These are phyloP conservation scores for Leptopilina syphax DNA, from an alignment of 2,888 invertebrate species.

Conservation along the genomic window DNA sequence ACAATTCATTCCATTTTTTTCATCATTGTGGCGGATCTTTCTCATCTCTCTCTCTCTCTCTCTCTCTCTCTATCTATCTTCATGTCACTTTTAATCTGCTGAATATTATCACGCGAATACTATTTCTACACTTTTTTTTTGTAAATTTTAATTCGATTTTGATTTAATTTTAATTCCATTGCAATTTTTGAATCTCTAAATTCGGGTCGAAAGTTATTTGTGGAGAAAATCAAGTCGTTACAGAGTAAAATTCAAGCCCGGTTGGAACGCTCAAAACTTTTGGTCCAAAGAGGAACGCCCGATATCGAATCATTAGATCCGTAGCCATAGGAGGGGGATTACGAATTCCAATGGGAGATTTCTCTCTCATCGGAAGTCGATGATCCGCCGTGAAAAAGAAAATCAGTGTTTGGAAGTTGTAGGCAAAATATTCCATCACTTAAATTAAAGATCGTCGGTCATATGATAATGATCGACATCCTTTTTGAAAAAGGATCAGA, in stretches of 20 bases:
- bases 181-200: constrained; percentile 21
- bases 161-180: not conserved
- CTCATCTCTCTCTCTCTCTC: constrained; percentile 46
- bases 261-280: constrained; percentile 91
- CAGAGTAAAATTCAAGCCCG: constrained; percentile 93
- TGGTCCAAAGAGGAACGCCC: constrained; percentile 92
- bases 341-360: constrained; percentile 42
- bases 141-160: too few relatives aligned
- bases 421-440: constrained; percentile 28
- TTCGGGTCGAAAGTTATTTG: constrained; percentile 82
- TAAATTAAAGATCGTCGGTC: constrained; percentile 27
- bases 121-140: not conserved
- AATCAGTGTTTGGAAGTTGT: constrained; percentile 2
- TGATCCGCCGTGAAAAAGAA: not conserved
- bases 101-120: constrained; percentile 16
- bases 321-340: constrained; percentile 47
- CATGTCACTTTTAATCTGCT: constrained; percentile 39
- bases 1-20: constrained; percentile 44
- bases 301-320: constrained; percentile 86
- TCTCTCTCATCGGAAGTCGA: constrained; percentile 40
- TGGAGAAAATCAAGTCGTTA: constrained; percentile 90
- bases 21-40: constrained; percentile 44
- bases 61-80: constrained; percentile 55
- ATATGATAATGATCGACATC: not conserved
- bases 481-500: not conserved